phyloP scores from a whole-genome alignment of 2,113 vertebrate genomes.

The Patagioenas fasciata region DNA sequence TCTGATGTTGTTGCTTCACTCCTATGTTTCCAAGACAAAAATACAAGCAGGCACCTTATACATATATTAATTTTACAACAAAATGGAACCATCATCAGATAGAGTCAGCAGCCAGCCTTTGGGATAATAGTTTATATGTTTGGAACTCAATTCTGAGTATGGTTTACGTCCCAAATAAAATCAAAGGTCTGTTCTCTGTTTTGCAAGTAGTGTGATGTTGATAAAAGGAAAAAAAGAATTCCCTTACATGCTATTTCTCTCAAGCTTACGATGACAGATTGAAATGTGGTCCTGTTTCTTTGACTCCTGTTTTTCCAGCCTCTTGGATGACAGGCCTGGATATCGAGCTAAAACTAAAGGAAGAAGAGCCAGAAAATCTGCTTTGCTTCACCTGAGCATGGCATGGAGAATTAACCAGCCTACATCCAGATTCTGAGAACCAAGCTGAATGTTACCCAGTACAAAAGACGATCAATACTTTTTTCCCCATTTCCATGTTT shows the following conservation, averaged over 20 bases:
- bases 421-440: not conserved
- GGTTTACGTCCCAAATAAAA: not conserved
- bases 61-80: not conserved
- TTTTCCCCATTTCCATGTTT: not conserved
- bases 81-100: not conserved
- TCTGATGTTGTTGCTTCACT: not conserved
- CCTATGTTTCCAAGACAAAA: not conserved
- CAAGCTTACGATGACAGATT: rapidly evolving
- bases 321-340: not conserved
- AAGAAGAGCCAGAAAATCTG: not conserved
- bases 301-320: not conserved
- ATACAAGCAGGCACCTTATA: not conserved
- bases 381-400: not conserved
- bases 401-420: not conserved
- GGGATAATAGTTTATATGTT: not conserved
- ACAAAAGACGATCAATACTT: not conserved
- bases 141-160: not conserved
- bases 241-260: not conserved
- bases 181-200: not conserved
- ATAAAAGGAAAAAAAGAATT: not conserved
- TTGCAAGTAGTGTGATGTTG: not conserved
- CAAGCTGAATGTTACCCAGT: not conserved
- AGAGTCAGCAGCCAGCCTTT: not conserved
- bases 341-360: not conserved
- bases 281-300: not conserved